Evolutionary conservation across 2,888 invertebrate species (phyloP), one percentile per base, ranked within the genome.

Genomic region (Meiosimyza decipiens): DNA sequence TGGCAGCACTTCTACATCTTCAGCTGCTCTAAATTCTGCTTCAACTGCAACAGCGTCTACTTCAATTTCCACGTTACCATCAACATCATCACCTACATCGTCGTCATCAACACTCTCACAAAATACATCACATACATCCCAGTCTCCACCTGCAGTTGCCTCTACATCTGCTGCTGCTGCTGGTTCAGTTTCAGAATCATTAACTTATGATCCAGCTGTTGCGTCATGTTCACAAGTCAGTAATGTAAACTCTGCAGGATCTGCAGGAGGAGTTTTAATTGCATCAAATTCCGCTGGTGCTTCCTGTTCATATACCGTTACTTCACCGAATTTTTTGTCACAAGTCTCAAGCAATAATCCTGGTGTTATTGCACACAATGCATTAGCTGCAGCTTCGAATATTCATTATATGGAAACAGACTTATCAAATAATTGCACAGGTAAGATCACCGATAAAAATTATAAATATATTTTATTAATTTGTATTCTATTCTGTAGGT

Each of bases 1-100:
- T 60, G 82, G 81, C 59, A 81, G 79, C 18, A 78, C 81, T 0
- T 80, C 81, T 15, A 67, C 66, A 22, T 71, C 74, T 11, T 65
- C 76, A 63, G 54, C 50, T 28, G 66, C 40, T 60, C n/a, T 60
- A 6, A 60, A 51, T 15, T 64, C 54, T 3, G 54, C 59, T 33
- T 40, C 75, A 15, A 75, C 76, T 72, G 73, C 75, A 64, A 71
- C 77, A 52, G 68, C 77, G 47, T 75, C 77, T 13, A 63, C 75
- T 15, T 59, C 75, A 40, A 72, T 77, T 16, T 55, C 77, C 59
- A 71, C 28, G 62, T 73, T 69, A 40, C 60, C 60, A 54, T 67
- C 79, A 64, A 76, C 76, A 54, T 78, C 79, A 47, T 72, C 78
- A 60, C 77, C 75, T 13, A 50, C 67, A 18, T 64, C 71, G 22